These are phyloP conservation scores for Rousettus madagascariensis DNA, from an alignment of 2,797 vertebrate species.

Conservation along the genomic window DNA sequence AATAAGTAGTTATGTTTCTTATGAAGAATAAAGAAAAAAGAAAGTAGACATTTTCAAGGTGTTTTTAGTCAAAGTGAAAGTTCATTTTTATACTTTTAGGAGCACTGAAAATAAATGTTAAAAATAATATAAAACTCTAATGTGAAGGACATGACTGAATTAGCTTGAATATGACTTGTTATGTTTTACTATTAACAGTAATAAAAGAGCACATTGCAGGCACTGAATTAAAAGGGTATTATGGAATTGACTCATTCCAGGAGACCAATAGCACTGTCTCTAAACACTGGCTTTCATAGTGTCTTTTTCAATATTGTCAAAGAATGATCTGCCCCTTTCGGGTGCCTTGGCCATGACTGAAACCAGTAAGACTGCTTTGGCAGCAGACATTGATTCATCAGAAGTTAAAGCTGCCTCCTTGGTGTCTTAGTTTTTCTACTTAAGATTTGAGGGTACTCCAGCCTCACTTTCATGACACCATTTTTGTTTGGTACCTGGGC, in stretches of 20 bases:
- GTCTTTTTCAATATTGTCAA: background rate
- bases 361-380: background rate
- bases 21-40: background rate
- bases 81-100: background rate
- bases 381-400: background rate
- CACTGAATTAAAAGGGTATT: background rate
- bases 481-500: background rate
- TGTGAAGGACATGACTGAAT: background rate
- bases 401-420: background rate
- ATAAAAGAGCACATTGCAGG: background rate
- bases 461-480: background rate
- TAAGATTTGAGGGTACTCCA: background rate
- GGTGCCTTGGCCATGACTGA: background rate
- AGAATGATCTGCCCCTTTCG: background rate
- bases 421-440: background rate
- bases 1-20: background rate
- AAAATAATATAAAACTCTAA: background rate
- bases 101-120: constrained; percentile 27
- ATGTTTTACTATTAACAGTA: background rate
- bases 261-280: background rate
- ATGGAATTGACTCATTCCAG: background rate
- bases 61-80: background rate
- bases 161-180: background rate
- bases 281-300: background rate
- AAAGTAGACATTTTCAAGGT: background rate